phyloP scores from a whole-genome alignment of 1,140 invertebrate species.

The Schlechtendalia chinensis region DNA sequence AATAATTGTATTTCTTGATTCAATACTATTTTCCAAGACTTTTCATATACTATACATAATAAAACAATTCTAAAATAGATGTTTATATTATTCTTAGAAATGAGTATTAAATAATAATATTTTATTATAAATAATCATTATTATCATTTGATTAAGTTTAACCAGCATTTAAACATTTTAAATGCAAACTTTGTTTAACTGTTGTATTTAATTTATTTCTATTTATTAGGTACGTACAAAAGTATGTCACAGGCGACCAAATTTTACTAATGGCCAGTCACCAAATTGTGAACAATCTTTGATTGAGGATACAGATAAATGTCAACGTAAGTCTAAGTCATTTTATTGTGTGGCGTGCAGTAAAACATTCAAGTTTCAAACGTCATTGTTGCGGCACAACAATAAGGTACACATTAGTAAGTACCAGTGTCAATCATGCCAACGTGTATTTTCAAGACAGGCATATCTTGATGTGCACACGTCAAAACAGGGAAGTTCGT shows the following conservation, averaged over 20 bases:
- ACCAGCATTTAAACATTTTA: constrained; percentile 2
- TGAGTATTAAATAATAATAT: neutral
- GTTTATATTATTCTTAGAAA: neutral
- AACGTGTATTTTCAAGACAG: constrained; percentile 54
- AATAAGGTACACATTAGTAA: constrained; percentile 54
- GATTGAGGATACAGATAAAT: constrained; percentile 34
- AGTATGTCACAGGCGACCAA: neutral
- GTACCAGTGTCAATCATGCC: constrained; percentile 54
- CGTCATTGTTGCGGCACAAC: constrained; percentile 54
- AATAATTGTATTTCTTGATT: too few species aligned
- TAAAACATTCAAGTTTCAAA: constrained; percentile 54
- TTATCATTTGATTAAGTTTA: neutral
- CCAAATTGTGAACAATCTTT: constrained; percentile 44
- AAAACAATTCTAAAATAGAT: neutral
- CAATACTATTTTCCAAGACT: neutral
- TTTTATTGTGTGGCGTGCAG: constrained; percentile 53
- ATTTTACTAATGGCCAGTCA: constrained; percentile 29
- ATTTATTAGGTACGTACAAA: constrained; percentile 16
- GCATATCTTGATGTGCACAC: constrained; percentile 54
- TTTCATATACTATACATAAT: neutral
- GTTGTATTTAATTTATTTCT: neutral
- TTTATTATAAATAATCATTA: constrained; percentile 1
- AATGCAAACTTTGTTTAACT: neutral
- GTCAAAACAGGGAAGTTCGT: constrained; percentile 53
- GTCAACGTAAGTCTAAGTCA: constrained; percentile 51